Evolutionary conservation across 2,888 invertebrate genomes (phyloP).

Genomic region (Chrysomela aeneicollis): DNA sequence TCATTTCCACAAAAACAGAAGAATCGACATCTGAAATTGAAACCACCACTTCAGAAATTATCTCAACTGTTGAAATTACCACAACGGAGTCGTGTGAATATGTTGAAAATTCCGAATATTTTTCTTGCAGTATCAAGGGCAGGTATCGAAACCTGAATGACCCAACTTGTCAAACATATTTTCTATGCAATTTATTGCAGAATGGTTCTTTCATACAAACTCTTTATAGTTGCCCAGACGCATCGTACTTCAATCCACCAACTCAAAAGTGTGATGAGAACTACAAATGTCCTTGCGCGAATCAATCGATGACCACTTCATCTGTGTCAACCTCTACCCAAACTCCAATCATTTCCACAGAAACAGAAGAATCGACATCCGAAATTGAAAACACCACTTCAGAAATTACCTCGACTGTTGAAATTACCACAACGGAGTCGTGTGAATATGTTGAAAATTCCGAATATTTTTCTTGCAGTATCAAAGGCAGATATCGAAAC

Average conservation of each 20-base stretch:
- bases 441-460: slow-evolving; percentile 1
- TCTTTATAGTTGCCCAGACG: slow-evolving; percentile 22
- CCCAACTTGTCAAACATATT: slow-evolving; percentile 46
- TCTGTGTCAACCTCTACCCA: slow-evolving; percentile 12
- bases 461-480: slow-evolving; percentile 30
- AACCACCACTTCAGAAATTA: neutral
- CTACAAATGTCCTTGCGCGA: slow-evolving; percentile 39
- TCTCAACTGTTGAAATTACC: no score
- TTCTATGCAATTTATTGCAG: slow-evolving; percentile 40
- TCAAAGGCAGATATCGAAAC: slow-evolving; percentile 36
- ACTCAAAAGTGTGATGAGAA: neutral
- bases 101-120: slow-evolving; percentile 18
- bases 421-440: neutral
- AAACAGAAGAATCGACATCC: no score
- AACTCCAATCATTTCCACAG: no score
- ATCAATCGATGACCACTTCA: neutral
- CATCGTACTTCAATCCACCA: slow-evolving; percentile 58
- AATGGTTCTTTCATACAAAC: slow-evolving; percentile 54
- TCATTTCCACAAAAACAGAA: neutral
- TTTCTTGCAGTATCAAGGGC: slow-evolving; percentile 55
- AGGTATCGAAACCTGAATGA: slow-evolving; percentile 61
- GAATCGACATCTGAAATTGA: neutral
- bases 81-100: neutral
- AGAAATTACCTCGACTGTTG: slow-evolving; percentile 10
- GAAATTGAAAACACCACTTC: neutral